These are phyloP conservation scores for Aselliscus stoliczkanus DNA, from an alignment of 2,797 vertebrate genomes.

Conservation along the genomic window DNA sequence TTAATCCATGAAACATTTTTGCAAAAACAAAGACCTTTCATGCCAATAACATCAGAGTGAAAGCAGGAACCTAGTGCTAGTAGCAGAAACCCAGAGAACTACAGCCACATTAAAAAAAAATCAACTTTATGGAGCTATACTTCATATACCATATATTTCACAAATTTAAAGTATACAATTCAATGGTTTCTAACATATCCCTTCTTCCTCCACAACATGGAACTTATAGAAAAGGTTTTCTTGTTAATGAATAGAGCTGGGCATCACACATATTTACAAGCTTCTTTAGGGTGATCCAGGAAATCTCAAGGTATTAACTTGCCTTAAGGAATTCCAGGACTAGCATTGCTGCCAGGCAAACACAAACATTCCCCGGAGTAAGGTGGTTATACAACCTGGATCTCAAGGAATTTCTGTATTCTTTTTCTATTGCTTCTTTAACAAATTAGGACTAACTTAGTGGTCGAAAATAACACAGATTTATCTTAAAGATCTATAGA, in stretches of 20 bases:
- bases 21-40: not conserved
- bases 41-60: not conserved
- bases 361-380: not conserved
- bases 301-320: not conserved
- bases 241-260: not conserved
- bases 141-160: not conserved
- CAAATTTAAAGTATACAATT: not conserved
- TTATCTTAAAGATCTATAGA: not conserved
- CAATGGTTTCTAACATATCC: not conserved
- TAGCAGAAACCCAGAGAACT: not conserved
- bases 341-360: not conserved
- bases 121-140: not conserved
- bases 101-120: not conserved
- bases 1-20: not conserved
- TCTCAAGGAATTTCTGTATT: not conserved
- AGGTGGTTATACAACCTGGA: not conserved
- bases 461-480: not conserved
- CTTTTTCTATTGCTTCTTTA: not conserved
- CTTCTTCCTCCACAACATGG: not conserved
- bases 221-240: not conserved
- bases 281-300: not conserved
- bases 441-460: not conserved
- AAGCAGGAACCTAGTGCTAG: not conserved
- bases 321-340: not conserved
- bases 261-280: not conserved